Percentiles rank a stretch among this genome's conserved stretches.
Conservation (phyloP, 1,140 invertebrate genomes). For the Macrotrachela quadricornifera region DNA sequence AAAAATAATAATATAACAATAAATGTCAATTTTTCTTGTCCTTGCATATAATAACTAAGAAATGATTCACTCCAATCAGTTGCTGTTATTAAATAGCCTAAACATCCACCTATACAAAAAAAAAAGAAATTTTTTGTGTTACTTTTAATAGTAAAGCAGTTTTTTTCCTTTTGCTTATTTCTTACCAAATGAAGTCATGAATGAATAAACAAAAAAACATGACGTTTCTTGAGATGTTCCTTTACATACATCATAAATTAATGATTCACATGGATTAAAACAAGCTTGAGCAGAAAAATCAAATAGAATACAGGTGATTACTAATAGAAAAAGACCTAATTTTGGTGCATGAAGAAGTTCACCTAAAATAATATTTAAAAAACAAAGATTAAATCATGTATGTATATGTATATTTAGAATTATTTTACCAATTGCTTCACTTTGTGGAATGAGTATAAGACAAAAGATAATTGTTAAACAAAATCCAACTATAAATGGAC, state of each 20-base stretch:
- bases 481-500: constrained; percentile 32
- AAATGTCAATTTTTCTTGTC: constrained; percentile 23
- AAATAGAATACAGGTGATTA: constrained; percentile 27
- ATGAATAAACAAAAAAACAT: constrained; percentile 32
- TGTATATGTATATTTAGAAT: no score
- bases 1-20: constrained; percentile 21
- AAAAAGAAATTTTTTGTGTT: background rate
- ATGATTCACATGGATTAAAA: constrained; percentile 33
- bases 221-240: constrained; percentile 20
- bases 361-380: background rate
- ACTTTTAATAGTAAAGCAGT: no score
- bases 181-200: constrained; percentile 15
- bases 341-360: constrained; percentile 10
- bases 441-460: constrained; percentile 24
- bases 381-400: no score
- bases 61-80: constrained; percentile 1
- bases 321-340: constrained; percentile 18
- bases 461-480: constrained; percentile 24
- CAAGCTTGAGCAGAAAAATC: constrained; percentile 33
- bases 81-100: constrained; percentile 1
- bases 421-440: constrained; percentile 14
- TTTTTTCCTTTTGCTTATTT: no score
- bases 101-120: background rate
- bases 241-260: constrained; percentile 28
- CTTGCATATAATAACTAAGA: constrained; percentile 17